phyloP scores from a whole-genome alignment of 2,888 invertebrate species.

The Nipponacmea schrenckii region DNA sequence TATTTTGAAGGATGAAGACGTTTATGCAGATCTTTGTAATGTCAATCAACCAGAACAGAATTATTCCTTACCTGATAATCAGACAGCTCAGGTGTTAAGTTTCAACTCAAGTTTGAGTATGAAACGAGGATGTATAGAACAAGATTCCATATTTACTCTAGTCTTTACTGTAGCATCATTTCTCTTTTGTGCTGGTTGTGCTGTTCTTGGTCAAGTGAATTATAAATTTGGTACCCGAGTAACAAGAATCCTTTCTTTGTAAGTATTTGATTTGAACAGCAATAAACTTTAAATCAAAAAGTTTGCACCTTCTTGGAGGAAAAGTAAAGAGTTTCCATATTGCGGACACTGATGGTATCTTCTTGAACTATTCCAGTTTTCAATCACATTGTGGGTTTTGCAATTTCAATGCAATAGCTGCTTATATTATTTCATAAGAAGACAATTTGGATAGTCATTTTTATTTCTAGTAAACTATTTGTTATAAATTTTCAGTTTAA shows the following conservation, averaged over 20 bases:
- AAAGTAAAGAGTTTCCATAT: no score
- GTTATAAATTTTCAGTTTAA: conserved; percentile 31
- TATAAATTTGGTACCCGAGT: conserved; percentile 52
- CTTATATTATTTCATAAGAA: no score
- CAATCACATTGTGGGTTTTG: no score
- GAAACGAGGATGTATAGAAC: conserved; percentile 30
- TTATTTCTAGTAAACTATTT: not conserved
- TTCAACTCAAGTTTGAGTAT: not conserved
- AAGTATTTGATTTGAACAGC: conserved; percentile 24
- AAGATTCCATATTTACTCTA: conserved; percentile 41
- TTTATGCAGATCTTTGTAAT: conserved; percentile 43
- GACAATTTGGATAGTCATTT: no score
- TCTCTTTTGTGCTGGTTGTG: conserved; percentile 49
- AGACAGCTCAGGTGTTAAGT: not conserved
- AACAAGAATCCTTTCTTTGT: conserved; percentile 46
- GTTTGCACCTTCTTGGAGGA: no score
- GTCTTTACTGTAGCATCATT: conserved; percentile 50
- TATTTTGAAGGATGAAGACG: conserved; percentile 44
- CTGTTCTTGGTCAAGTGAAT: conserved; percentile 50
- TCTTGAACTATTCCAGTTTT: no score
- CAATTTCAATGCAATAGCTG: no score
- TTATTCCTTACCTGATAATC: not conserved
- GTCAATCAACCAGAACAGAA: not conserved
- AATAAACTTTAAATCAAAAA: no score
- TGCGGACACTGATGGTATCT: no score